Percentiles rank a stretch among this genome's conserved stretches.
These are phyloP conservation scores for Sebastes variabilis DNA, from an alignment of 2,797 vertebrate genomes.

Conservation along the genomic window DNA sequence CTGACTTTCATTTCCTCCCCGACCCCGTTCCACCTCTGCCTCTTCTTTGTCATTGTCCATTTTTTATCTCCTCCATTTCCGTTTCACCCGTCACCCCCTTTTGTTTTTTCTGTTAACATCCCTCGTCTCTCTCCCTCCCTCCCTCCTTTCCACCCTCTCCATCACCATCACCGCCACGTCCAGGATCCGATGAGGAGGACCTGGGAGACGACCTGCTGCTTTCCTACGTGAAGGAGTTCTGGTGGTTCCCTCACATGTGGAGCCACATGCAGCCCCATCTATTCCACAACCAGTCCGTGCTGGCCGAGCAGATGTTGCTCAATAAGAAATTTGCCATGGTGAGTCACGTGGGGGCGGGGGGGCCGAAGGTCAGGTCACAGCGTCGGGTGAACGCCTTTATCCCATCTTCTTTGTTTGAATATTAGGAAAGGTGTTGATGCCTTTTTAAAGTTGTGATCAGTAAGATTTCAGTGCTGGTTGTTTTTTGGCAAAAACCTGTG, in stretches of 20 bases:
- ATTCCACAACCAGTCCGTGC: conserved; percentile 98
- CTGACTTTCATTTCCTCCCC: conserved; percentile 52
- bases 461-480: background rate
- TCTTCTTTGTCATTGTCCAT: conserved; percentile 21
- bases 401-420: background rate
- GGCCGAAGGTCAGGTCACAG: conserved; percentile 18
- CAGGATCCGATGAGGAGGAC: conserved; percentile 97
- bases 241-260: conserved; percentile 98
- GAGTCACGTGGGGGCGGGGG: conserved; percentile 72
- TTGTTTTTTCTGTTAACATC: background rate
- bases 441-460: background rate
- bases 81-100: background rate
- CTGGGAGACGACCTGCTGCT: conserved; percentile 96
- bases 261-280: conserved; percentile 97
- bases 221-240: conserved; percentile 94
- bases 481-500: background rate
- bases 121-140: background rate
- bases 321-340: conserved; percentile 98
- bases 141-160: background rate
- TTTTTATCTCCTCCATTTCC: conserved; percentile 47
- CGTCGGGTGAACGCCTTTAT: conserved; percentile 30
- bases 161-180: too few relatives aligned
- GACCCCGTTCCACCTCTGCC: conserved; percentile 28
- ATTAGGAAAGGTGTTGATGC: background rate
- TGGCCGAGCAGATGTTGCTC: conserved; percentile 98